These are phyloP conservation scores for Apamea epomidion DNA, from an alignment of 2,888 invertebrate species.

Conservation along the genomic window DNA sequence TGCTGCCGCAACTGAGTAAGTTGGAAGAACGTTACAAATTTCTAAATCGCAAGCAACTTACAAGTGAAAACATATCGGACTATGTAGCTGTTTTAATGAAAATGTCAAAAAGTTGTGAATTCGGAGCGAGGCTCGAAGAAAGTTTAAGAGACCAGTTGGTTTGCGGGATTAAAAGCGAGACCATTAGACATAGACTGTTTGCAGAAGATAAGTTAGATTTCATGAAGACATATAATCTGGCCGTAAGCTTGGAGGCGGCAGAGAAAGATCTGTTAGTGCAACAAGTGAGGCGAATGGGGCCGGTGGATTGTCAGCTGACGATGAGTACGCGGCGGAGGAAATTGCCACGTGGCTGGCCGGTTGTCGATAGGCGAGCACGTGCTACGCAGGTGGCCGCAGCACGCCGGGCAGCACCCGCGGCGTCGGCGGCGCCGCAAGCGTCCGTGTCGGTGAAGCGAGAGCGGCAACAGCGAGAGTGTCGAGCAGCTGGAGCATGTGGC, in stretches of 20 bases:
- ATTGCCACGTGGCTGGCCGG: background rate
- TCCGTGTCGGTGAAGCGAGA: background rate
- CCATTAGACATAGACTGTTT: background rate
- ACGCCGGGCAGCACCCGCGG: background rate
- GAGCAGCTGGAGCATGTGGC: background rate
- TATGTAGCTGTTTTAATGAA: background rate
- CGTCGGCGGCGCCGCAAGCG: background rate
- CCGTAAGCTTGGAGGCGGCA: background rate
- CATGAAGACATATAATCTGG: background rate
- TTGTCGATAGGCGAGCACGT: background rate
- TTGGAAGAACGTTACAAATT: background rate
- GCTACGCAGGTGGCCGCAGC: background rate
- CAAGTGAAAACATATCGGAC: background rate
- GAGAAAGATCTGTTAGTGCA: background rate
- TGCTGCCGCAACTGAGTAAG: slow-evolving; percentile 19
- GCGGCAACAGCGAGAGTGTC: background rate
- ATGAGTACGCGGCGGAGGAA: background rate
- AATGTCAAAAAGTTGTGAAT: slow-evolving; percentile 4
- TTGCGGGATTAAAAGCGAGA: background rate
- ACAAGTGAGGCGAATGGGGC: no score
- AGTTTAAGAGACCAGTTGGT: background rate
- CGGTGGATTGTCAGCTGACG: background rate
- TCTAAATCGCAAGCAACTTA: background rate
- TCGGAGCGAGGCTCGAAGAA: background rate
- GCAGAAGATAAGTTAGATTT: background rate